Base-by-base conservation (phyloP, 2,797 vertebrate genomes). In the Podargus strigoides region DNA sequence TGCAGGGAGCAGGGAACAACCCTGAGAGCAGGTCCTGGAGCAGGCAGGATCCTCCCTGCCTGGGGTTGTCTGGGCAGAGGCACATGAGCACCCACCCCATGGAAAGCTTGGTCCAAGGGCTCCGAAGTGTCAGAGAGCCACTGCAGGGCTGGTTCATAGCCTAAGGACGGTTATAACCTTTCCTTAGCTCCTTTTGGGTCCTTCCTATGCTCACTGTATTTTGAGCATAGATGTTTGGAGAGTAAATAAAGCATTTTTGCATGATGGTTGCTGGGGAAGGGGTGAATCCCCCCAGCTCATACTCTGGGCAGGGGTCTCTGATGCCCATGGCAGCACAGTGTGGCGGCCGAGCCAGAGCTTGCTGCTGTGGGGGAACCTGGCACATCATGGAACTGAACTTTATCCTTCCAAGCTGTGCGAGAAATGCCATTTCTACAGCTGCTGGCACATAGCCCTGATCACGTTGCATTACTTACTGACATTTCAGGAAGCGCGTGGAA, bases 381-480 rank as follows among this genome's bases (percentile, higher is more conserved):
- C 52, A 28, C 21, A 2, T 47, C 1, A 0, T 24, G 26, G 39
- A 86, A 87, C 74, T 97, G 96, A 96, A 94, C 92, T 95, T 96
- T 92, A 91, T 94, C 84, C 85, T 96, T 95, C 70, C 5, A 7
- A 90, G 85, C 93, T 37, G 55, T 92, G 60, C 81, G 89, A 96
- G 85, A 95, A 91, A 90, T 96, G 94, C 60, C 94, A 90, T 94
- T 97, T 95, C 85, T 84, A 23, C 76, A 76, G 84, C 93, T 82
- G 58, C 87, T 93, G 92, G 89, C 36, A 3, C 83, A 79, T 79
- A 78, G 28, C 66, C 69, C 90, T 9, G 49, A 47, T 94, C 74
- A 49, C 36, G 18, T 64, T 90, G 92, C 92, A 74, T 97, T 97
- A 93, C 75, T 91, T 95, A 89, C 75, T 97, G 97, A 97, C 96